Conservation (phyloP, 2,797 vertebrate genomes). For the Aldrovandia affinis region DNA sequence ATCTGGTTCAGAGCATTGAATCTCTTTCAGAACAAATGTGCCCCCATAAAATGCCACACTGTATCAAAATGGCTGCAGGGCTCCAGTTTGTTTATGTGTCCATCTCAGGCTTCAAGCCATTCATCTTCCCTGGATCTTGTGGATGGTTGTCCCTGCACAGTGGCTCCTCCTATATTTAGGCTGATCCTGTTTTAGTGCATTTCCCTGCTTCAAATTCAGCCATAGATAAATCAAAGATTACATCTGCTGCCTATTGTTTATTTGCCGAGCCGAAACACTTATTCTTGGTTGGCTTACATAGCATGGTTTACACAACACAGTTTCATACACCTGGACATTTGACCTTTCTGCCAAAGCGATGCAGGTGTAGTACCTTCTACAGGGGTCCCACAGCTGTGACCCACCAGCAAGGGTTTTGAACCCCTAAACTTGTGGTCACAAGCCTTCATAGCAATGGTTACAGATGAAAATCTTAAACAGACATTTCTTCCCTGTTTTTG, state of each 20-base stretch:
- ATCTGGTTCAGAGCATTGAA: no score
- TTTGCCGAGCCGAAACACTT: not conserved
- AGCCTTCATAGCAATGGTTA: not conserved
- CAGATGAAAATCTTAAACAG: not conserved
- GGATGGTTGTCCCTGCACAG: no score
- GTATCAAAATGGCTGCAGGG: no score
- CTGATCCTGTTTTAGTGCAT: no score
- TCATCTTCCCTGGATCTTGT: no score
- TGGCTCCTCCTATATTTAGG: no score
- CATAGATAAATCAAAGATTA: not conserved
- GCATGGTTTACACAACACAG: not conserved
- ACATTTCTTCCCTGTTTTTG: not conserved
- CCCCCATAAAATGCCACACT: no score
- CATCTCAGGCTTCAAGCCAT: no score
- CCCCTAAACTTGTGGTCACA: slow-evolving; percentile 3
- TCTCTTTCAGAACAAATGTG: no score
- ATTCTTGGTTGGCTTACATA: not conserved
- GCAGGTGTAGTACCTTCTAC: not conserved
- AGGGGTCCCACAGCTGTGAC: not conserved
- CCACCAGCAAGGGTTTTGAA: not conserved
- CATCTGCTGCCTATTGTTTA: not conserved
- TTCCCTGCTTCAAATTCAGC: not conserved
- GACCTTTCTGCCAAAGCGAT: not conserved
- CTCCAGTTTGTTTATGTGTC: no score
- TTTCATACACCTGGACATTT: not conserved